Conservation (phyloP, 2,113 vertebrate species). For the Oenanthe melanoleuca region DNA sequence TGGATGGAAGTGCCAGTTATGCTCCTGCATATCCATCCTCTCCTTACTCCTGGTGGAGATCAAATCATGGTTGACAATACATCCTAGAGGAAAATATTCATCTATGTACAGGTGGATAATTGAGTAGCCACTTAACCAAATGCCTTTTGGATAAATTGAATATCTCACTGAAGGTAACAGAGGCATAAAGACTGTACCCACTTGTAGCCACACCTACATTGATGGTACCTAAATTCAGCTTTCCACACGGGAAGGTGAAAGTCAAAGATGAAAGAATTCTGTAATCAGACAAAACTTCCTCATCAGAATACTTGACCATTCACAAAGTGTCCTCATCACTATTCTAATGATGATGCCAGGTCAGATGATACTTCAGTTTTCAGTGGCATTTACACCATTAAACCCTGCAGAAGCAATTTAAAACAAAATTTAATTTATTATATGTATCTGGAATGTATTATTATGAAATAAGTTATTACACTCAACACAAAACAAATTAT, state of each 20-base stretch:
- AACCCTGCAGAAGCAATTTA: neutral
- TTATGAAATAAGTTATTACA: neutral
- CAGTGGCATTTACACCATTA: neutral
- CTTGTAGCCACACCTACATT: fast-evolving
- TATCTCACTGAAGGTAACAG: neutral
- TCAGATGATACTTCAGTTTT: neutral
- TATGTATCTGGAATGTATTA: neutral
- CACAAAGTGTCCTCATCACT: neutral
- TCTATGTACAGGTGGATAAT: neutral
- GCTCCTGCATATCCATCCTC: neutral
- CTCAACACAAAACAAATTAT: neutral
- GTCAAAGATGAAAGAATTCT: neutral
- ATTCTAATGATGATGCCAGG: too few relatives aligned
- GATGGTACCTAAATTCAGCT: neutral
- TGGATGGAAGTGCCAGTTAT: neutral
- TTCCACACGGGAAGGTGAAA: neutral
- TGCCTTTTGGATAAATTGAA: neutral
- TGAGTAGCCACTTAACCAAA: neutral
- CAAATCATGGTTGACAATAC: neutral
- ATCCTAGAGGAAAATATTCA: neutral
- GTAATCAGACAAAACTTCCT: neutral
- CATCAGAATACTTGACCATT: neutral
- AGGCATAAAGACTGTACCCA: neutral
- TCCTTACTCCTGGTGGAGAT: neutral
- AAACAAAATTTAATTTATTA: neutral